These are phyloP conservation scores for Phaonia tiefii DNA, from an alignment of 2,888 invertebrate species.

Conservation along the genomic window DNA sequence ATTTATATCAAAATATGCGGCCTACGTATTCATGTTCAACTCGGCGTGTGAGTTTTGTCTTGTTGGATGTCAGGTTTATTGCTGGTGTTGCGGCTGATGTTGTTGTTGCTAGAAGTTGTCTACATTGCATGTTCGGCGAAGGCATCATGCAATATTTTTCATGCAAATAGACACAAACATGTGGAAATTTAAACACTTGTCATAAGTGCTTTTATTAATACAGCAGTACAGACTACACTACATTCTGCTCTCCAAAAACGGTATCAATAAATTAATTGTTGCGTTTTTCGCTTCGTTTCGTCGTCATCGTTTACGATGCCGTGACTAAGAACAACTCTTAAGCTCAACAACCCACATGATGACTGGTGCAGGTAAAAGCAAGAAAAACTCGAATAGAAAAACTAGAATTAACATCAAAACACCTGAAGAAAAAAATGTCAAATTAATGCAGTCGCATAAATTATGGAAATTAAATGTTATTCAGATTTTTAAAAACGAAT, in stretches of 20 bases:
- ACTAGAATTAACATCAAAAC: conserved; percentile 54
- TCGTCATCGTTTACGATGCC: conserved; percentile 4
- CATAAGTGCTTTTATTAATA: conserved; percentile 63
- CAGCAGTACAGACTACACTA: conserved; percentile 24
- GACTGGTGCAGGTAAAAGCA: background rate
- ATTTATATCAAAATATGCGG: conserved; percentile 50
- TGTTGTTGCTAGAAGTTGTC: conserved; percentile 21
- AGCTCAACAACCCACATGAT: conserved; percentile 52
- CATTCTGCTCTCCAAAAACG: conserved; percentile 26
- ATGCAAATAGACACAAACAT: conserved; percentile 53
- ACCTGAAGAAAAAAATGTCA: conserved; percentile 50
- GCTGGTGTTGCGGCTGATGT: conserved; percentile 6
- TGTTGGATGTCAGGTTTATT: background rate
- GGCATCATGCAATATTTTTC: conserved; percentile 58
- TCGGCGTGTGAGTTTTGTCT: background rate
- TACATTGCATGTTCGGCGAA: conserved; percentile 40
- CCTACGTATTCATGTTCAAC: conserved; percentile 48
- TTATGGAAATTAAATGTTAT: conserved; percentile 44
- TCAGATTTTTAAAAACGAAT: conserved; percentile 20
- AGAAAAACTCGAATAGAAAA: background rate
- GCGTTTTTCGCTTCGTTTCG: conserved; percentile 31
- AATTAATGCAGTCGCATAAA: conserved; percentile 46
- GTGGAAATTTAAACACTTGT: conserved; percentile 62
- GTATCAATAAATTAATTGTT: conserved; percentile 65
- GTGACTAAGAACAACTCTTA: background rate